Evolutionary conservation across 2,797 vertebrate genomes (phyloP), one percentile per base, ranked within the genome.

Genomic region (Heteromormyrus szaboi): DNA sequence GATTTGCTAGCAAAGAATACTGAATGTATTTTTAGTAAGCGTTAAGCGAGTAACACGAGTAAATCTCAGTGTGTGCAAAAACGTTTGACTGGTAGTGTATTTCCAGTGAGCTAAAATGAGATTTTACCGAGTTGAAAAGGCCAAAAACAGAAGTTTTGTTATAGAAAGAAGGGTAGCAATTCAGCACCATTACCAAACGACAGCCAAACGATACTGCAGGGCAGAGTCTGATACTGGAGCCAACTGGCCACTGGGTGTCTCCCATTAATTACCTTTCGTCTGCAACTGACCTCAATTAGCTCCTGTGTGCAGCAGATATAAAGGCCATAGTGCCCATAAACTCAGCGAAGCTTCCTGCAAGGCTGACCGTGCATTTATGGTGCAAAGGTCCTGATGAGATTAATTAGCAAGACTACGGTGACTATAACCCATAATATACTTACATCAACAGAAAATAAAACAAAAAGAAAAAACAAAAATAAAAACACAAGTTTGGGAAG

Each of bases 111-210:
- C n/a, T 48, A 50, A 8, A 25, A 51, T 85, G 48, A n/a, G 48
- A 51, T 48, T 12, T 50, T 12, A 12, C 3, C 4, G 0, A 50
- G 11, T 85, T 51, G 51, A 84, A 14, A 48, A 85, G 46, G 17
- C 33, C 37, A 85, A 17, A 85, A 85, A 85, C 7, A 51, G 0
- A 48, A 51, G 9, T 81, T 41, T n/a, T 44, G 76, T 46, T 19
- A 81, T n/a, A 85, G n/a, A 29, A 29, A 50, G 37, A 56, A 6
- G 17, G n/a, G 7, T 5, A 65, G 25, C 37, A 91, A 81, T 87
- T 92, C 41, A 88, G 48, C 33, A 37, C 89, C 19, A 89, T 93
- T 88, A 94, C 85, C 44, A 33, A 17, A 29, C 50, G 37, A 50
- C n/a, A 19, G 9, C 19, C 41, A 51, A 22, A 19, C 33, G 33